Percentiles rank a stretch among this genome's conserved stretches.
Conservation (phyloP, 2,797 vertebrate species). For the Heteromormyrus szaboi region DNA sequence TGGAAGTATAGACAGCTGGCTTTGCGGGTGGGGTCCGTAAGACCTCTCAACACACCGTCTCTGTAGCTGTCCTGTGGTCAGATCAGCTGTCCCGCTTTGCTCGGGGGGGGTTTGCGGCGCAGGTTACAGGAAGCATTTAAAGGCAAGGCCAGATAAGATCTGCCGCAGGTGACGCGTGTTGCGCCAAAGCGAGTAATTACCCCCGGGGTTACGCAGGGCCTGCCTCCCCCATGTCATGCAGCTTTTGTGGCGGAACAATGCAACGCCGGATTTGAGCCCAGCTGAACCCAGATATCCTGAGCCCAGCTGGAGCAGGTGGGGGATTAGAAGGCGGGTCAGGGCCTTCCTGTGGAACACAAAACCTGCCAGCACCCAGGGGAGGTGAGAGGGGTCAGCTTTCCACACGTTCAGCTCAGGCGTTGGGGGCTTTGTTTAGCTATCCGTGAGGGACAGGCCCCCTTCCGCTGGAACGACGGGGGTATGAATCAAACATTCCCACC, state of each 20-base stretch:
- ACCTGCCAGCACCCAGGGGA: background rate
- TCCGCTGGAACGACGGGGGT: background rate
- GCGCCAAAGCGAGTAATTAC: background rate
- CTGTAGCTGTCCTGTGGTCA: background rate
- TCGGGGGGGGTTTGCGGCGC: background rate
- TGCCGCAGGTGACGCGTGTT: background rate
- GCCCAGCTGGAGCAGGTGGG: conserved; percentile 24
- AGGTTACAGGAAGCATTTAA: background rate
- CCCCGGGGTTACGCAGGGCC: background rate
- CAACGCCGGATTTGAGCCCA: background rate
- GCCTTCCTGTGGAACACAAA: background rate
- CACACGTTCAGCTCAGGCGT: background rate
- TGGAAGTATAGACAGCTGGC: background rate
- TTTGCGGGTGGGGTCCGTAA: background rate
- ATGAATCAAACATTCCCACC: background rate
- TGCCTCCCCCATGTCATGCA: background rate
- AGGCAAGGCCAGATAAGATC: conserved; percentile 18
- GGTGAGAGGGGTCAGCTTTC: background rate
- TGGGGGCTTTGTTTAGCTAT: conserved; percentile 11
- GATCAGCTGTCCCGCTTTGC: background rate
- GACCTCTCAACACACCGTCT: background rate
- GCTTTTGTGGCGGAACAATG: background rate
- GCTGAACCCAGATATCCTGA: background rate
- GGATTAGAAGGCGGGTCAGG: background rate
- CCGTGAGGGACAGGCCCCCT: background rate